Conservation (phyloP, 2,888 invertebrate genomes). For the Tiphia femorata region DNA sequence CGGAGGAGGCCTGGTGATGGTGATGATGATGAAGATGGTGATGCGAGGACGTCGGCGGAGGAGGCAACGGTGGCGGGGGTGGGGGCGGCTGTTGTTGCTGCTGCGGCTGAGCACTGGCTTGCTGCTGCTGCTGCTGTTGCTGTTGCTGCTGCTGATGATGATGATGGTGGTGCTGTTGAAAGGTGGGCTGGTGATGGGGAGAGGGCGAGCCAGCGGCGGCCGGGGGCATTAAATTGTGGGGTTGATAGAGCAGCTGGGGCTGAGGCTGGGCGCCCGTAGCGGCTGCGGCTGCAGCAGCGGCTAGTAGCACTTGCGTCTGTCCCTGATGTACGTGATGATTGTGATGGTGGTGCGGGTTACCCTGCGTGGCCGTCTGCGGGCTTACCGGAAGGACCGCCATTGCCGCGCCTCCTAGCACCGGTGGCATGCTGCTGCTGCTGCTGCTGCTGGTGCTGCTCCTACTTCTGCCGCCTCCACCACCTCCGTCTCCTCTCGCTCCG, state of each 20-base stretch:
- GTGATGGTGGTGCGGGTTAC: constrained; percentile 59
- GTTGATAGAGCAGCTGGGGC: constrained; percentile 65
- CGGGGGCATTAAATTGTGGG: constrained; percentile 62
- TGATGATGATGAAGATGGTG: constrained; percentile 34
- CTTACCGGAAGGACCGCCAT: constrained; percentile 69
- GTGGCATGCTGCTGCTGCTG: constrained; percentile 60
- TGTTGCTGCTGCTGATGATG: constrained; percentile 37
- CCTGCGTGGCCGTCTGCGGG: constrained; percentile 67
- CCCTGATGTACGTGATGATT: constrained; percentile 50
- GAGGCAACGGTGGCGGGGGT: constrained; percentile 13
- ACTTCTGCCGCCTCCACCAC: neutral
- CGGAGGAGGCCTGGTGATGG: constrained; percentile 39
- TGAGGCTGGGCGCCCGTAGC: constrained; percentile 46
- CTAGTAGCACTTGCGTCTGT: constrained; percentile 56
- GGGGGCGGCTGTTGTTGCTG: constrained; percentile 29
- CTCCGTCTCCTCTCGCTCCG: neutral
- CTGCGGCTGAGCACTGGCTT: constrained; percentile 31
- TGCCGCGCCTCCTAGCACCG: constrained; percentile 68
- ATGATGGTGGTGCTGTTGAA: constrained; percentile 47
- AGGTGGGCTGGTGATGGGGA: constrained; percentile 49
- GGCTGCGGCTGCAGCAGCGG: constrained; percentile 29
- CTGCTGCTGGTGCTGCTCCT: constrained; percentile 6
- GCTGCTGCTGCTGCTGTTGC: constrained; percentile 25
- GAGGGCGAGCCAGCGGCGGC: constrained; percentile 49
- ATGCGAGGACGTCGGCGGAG: constrained; percentile 4